These are phyloP conservation scores for Synanthedon formicaeformis DNA, from an alignment of 2,888 invertebrate species.

Conservation along the genomic window DNA sequence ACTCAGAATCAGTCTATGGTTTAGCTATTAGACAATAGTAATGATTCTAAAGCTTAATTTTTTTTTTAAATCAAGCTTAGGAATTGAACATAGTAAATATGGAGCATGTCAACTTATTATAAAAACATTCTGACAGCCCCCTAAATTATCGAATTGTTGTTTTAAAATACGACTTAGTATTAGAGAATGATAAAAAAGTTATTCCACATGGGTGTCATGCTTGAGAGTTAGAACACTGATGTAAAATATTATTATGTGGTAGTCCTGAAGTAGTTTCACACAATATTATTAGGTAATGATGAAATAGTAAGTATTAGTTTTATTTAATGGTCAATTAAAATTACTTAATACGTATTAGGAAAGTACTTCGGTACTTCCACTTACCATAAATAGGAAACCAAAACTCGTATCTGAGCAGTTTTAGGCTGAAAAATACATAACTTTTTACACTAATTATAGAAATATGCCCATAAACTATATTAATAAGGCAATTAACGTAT, in stretches of 20 bases:
- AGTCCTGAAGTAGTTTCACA: background rate
- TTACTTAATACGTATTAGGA: constrained; percentile 20
- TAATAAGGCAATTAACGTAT: too few species aligned
- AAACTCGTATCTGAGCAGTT: constrained; percentile 62
- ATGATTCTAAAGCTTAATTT: too few species aligned
- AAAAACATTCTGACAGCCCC: too few species aligned
- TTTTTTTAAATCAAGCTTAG: too few species aligned
- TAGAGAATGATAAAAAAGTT: too few species aligned
- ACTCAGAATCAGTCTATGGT: too few species aligned
- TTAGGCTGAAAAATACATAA: constrained; percentile 66
- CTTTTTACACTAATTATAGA: constrained; percentile 38
- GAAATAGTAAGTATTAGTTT: background rate
- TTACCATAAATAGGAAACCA: constrained; percentile 63
- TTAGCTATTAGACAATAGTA: too few species aligned
- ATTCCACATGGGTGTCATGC: background rate
- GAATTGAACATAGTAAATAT: too few species aligned
- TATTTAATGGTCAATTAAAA: constrained; percentile 8
- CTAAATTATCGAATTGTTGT: too few species aligned
- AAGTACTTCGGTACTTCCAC: constrained; percentile 63
- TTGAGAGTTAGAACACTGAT: background rate
- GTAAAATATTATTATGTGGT: background rate
- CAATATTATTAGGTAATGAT: background rate
- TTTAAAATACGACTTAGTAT: too few species aligned
- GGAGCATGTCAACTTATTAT: too few species aligned
- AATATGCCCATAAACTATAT: background rate